A percentile compares a stretch with the other conserved stretches of the same genome.
These are phyloP conservation scores for Andricus quercusramuli DNA, from an alignment of 2,888 invertebrate genomes.

Conservation along the genomic window DNA sequence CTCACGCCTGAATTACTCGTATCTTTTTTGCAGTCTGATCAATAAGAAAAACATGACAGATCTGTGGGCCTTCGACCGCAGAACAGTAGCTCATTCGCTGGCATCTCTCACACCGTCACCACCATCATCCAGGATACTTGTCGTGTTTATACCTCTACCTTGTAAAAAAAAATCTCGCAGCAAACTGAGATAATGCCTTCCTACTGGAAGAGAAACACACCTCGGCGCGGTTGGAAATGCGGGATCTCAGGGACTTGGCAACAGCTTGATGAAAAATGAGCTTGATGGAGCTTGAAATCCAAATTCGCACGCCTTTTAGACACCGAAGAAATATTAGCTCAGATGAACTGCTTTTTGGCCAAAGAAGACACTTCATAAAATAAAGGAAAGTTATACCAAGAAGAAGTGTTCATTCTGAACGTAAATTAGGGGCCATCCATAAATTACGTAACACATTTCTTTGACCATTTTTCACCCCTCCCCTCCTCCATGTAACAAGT, in stretches of 20 bases:
- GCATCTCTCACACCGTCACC: background rate
- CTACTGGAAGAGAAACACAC: slow-evolving; percentile 25
- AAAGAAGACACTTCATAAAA: background rate
- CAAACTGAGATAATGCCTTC: slow-evolving; percentile 35
- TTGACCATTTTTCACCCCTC: too few relatives aligned
- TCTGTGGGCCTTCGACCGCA: slow-evolving; percentile 35
- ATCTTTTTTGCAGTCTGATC: slow-evolving; percentile 34
- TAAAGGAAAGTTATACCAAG: background rate
- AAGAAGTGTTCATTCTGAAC: background rate
- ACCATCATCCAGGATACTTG: slow-evolving; percentile 26
- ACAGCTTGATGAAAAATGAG: slow-evolving; percentile 13
- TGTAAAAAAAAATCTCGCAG: slow-evolving; percentile 41
- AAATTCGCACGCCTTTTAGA: background rate
- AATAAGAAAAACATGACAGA: slow-evolving; percentile 34
- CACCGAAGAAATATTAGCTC: background rate
- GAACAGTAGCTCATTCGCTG: slow-evolving; percentile 43
- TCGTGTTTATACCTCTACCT: slow-evolving; percentile 41
- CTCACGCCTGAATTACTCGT: background rate
- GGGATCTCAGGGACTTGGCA: slow-evolving; percentile 1
- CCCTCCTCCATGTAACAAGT: too few relatives aligned
- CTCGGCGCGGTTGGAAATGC: slow-evolving; percentile 15
- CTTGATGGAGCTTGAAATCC: slow-evolving; percentile 10
- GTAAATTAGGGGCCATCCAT: background rate
- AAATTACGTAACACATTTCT: too few relatives aligned
- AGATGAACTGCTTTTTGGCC: background rate